Conservation (phyloP, 1,140 invertebrate species). For the Zaprionus camerounensis region DNA sequence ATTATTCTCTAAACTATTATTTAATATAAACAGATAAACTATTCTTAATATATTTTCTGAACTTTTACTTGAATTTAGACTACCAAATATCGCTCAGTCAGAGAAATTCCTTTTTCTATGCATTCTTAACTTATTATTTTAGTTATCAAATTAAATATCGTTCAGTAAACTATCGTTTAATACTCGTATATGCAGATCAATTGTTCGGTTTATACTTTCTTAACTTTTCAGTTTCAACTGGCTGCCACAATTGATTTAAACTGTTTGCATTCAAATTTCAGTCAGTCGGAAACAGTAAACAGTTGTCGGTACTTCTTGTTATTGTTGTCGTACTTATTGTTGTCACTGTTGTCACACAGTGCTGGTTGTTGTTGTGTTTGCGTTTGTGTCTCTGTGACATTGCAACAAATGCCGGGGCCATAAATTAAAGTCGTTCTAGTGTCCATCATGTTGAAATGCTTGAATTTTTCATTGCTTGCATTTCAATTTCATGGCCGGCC, state of each 20-base stretch:
- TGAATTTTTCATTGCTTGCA: slow-evolving; percentile 79
- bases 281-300: slow-evolving; percentile 3
- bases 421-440: slow-evolving; percentile 70
- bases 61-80: not conserved
- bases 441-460: slow-evolving; percentile 81
- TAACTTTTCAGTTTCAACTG: not conserved
- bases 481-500: slow-evolving; percentile 77
- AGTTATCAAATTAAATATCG: not conserved
- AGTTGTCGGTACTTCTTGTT: slow-evolving; percentile 1
- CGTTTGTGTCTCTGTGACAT: slow-evolving; percentile 21
- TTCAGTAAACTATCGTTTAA: not conserved
- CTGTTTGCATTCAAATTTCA: slow-evolving; percentile 1
- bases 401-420: slow-evolving; percentile 57
- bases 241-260: slow-evolving; percentile 3
- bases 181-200: not conserved
- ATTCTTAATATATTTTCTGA: not conserved
- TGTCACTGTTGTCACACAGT: not conserved
- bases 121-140: not conserved
- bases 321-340: slow-evolving; percentile 1
- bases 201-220: not conserved
- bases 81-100: too few species aligned
- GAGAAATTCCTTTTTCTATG: too few species aligned
- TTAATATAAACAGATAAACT: too few species aligned
- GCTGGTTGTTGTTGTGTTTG: slow-evolving; percentile 22
- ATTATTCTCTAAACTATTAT: too few species aligned